Evolutionary conservation across 1,140 invertebrate species (phyloP), one percentile per base, ranked within the genome.

Genomic region (Gonatopus flavifemur): DNA sequence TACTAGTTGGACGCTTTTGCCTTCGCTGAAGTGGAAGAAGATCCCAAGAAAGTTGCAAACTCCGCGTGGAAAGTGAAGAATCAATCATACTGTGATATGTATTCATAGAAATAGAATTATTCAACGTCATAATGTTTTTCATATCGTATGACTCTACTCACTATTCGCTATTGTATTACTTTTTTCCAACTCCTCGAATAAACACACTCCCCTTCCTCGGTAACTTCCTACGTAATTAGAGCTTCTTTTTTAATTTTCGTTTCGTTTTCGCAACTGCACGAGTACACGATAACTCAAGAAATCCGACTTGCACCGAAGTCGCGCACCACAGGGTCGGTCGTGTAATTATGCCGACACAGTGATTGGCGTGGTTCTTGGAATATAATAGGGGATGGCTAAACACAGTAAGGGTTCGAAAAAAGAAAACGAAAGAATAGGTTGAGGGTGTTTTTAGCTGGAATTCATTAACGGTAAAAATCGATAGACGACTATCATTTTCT

Each of bases 311-410:
- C 47, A 54, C 46, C 58, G 39, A 56, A 67, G 63, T 65, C 67
- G 68, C 68, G 59, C 60, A 64, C 49, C 44, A n/a, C 40, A 65
- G 60, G 59, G 65, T 64, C 61, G 64, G 51, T 58, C 55, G 69
- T 72, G 71, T 76, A 76, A 74, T 76, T 76, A 76, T 74, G 72
- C 70, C 66, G 70, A n/a, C 71, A 64, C 72, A 70, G 72, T 76
- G 74, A 76, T 76, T 76, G 72, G 74, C 71, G 70, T 76, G 71
- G 70, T 76, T 76, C 72, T 69, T 74, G 72, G 74, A 76, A 74
- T 59, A 66, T 59, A 42, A 61, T 55, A 64, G 63, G 63, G 62
- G 59, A 42, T 60, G 51, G 62, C 56, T 52, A 64, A 53, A 50
- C 51, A 39, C n/a, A 38, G 36, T 12, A 10, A 38, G n/a, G 12